Base-by-base conservation (phyloP, 1,140 invertebrate species). In the Mamestra configurata region DNA sequence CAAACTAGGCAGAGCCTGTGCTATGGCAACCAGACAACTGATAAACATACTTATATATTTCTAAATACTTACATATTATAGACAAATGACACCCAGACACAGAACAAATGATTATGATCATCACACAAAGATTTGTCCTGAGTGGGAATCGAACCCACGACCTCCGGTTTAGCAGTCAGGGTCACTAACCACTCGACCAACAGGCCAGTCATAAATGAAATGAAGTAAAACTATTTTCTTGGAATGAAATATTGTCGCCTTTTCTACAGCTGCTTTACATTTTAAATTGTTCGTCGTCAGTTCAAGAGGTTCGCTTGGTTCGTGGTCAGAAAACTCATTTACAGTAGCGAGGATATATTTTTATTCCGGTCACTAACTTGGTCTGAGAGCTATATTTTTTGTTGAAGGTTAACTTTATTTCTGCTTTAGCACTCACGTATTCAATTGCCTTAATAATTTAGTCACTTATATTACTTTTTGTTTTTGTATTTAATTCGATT, bases 291-390 rank as follows among this genome's bases (percentile, higher is more conserved):
- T 13, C 18, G 18, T 20, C 8, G n/a, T 7, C 18, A 35, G 4
- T 64, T 64, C 59, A 64, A 40, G 59, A 61, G 8, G 5, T 40
- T 20, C 4, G 7, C 59, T 24, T 4, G 1, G 15, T 64, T 10
- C 59, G n/a, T 64, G 35, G 59, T 40, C 35, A 64, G 59, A 40
- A 64, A 40, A 37, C 31, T 64, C 31, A 11, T 40, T 40, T 64
- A 2, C 7, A 20, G 35, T 61, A 6, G 8, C 1, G 27, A 64
- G 59, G 18, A 40, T 64, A 46, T 46, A 46, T 18, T 64, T 64
- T 64, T 64, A 64, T 64, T 22, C n/a, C 8, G 35, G 59, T 40
- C 31, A 20, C 59, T n/a, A 20, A 7, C 59, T 40, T 64, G 2
- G n/a, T 20, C 27, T 37, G 15, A 37, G 53, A 55, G 20, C 51